Percentiles rank a stretch among this genome's conserved stretches.
Conservation (phyloP, 2,797 vertebrate species). For the Cryptoprocta ferox region DNA sequence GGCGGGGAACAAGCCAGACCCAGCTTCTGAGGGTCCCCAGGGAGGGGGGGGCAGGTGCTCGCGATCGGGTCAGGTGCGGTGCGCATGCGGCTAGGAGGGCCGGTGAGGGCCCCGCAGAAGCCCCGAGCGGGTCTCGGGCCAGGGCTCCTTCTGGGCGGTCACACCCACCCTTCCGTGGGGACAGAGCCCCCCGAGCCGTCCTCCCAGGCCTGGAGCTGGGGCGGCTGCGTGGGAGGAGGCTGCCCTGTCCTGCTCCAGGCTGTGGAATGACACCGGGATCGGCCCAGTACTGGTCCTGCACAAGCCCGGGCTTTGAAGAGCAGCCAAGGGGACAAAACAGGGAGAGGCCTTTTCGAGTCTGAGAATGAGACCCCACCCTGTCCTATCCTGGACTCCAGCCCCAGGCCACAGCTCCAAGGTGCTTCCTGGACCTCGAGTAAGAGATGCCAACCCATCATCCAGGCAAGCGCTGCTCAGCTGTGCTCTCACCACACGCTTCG, state of each 20-base stretch:
- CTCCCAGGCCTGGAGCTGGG: background rate
- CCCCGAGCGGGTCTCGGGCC: no score
- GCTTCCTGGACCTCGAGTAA: background rate
- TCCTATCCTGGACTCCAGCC: no score
- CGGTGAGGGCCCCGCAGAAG: no score
- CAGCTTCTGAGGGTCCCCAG: background rate
- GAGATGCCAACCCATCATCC: background rate
- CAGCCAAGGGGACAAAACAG: background rate
- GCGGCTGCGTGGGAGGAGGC: accelerated
- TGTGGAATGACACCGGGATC: background rate
- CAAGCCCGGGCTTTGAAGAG: accelerated
- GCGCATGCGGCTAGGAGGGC: background rate
- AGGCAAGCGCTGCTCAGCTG: no score
- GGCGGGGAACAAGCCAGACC: no score
- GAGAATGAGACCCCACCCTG: no score
- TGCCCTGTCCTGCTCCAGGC: background rate
- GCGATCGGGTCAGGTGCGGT: accelerated
- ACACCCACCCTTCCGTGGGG: no score
- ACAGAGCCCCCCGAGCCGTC: background rate
- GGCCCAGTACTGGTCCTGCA: background rate
- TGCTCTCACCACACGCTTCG: no score
- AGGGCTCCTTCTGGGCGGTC: no score
- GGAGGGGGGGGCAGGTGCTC: background rate
- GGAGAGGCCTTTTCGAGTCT: background rate
- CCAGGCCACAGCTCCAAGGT: no score